A percentile compares a stretch with the other conserved stretches of the same genome.
Conservation (phyloP, 2,113 vertebrate genomes). For the Procapra przewalskii region DNA sequence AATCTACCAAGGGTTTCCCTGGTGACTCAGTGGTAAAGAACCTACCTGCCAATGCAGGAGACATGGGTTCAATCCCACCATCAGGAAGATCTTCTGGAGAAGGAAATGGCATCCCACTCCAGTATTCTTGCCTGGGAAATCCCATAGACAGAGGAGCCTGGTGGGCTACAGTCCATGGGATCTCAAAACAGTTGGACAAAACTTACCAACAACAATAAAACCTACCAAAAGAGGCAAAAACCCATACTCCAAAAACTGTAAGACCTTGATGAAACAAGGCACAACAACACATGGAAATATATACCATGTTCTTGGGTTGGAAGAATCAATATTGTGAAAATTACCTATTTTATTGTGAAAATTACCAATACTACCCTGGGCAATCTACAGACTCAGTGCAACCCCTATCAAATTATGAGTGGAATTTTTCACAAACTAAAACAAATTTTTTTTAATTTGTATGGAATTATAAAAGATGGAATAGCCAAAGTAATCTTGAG, state of each 20-base stretch:
- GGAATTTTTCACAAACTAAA: background rate
- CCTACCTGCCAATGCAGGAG: background rate
- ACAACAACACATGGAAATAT: background rate
- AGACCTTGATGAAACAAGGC: background rate
- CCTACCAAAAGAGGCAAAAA: background rate
- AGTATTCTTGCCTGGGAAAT: background rate
- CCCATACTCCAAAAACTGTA: background rate
- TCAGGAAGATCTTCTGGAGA: background rate
- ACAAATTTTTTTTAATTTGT: background rate
- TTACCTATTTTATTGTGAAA: background rate
- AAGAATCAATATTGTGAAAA: background rate
- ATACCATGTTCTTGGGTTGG: background rate
- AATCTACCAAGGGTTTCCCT: background rate
- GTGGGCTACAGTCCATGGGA: background rate
- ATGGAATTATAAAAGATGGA: background rate
- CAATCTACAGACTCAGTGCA: background rate
- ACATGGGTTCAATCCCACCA: background rate
- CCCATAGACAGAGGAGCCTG: background rate
- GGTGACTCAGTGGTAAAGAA: background rate
- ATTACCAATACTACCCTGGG: background rate
- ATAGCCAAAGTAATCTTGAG: background rate
- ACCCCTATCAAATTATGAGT: background rate
- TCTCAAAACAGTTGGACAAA: background rate
- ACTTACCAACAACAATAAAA: background rate
- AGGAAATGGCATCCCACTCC: background rate